Percentiles rank a stretch among this genome's conserved stretches.
These are phyloP conservation scores for Lottia scabra DNA, from an alignment of 2,888 invertebrate genomes.

Conservation along the genomic window DNA sequence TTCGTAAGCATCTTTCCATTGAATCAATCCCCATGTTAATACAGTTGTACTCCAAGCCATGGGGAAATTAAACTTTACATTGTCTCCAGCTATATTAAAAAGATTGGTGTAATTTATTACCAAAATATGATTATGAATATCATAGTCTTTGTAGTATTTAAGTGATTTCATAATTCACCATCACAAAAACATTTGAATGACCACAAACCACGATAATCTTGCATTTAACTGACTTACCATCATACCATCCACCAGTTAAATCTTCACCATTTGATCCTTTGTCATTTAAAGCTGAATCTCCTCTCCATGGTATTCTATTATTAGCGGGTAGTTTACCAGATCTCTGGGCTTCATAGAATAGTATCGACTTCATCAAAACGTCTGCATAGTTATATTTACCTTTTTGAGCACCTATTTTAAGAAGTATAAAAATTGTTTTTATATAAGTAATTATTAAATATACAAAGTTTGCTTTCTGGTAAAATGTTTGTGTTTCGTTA, in stretches of 20 bases:
- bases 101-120: too few relatives aligned
- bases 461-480: too few relatives aligned
- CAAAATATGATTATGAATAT: too few relatives aligned
- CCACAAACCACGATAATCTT: too few relatives aligned
- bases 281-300: constrained; percentile 56
- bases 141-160: too few relatives aligned
- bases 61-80: constrained; percentile 44
- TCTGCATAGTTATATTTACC: constrained; percentile 50
- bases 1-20: constrained; percentile 38
- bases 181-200: too few relatives aligned
- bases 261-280: constrained; percentile 55
- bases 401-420: constrained; percentile 15
- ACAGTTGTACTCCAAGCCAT: constrained; percentile 38
- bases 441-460: too few relatives aligned
- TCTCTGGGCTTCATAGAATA: constrained; percentile 65
- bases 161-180: too few relatives aligned
- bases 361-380: constrained; percentile 56
- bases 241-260: constrained; percentile 66
- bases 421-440: too few relatives aligned
- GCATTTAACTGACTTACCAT: constrained; percentile 49
- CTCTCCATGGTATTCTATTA: constrained; percentile 56
- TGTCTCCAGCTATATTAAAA: constrained; percentile 38
- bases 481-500: too few relatives aligned
- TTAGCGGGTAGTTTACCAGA: constrained; percentile 57
- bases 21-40: constrained; percentile 36